Evolutionary conservation across 2,797 vertebrate genomes (phyloP).

Genomic region (Tokudaia tokunoshimensis): DNA sequence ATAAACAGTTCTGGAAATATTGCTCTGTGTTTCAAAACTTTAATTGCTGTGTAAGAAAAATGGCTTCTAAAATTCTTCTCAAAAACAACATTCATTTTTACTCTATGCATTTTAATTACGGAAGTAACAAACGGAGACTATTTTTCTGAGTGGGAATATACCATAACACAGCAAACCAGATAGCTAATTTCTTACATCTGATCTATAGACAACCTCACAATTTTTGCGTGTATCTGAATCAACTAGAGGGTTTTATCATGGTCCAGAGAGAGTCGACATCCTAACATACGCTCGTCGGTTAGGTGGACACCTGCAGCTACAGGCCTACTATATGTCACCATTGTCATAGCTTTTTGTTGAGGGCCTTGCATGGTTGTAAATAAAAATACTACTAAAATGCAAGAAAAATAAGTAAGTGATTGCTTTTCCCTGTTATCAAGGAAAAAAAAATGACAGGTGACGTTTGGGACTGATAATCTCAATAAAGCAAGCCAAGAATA

Average conservation of each 20-base stretch:
- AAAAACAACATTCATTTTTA: slow-evolving; percentile 80
- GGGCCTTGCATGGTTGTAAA: background rate
- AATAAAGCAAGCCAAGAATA: slow-evolving; percentile 23
- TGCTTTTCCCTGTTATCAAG: background rate
- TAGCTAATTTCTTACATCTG: slow-evolving; percentile 9
- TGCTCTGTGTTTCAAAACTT: slow-evolving; percentile 81
- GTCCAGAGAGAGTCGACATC: background rate
- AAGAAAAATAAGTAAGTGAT: background rate
- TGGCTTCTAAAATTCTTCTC: slow-evolving; percentile 83
- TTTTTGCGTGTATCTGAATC: slow-evolving; percentile 22
- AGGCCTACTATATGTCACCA: background rate
- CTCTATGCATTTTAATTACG: slow-evolving; percentile 76
- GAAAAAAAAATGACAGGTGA: background rate
- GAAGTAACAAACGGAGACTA: slow-evolving; percentile 74
- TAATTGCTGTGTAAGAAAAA: slow-evolving; percentile 82
- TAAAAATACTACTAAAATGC: background rate
- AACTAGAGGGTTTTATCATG: slow-evolving; percentile 1
- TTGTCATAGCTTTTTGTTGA: slow-evolving; percentile 24
- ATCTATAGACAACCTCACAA: slow-evolving; percentile 59
- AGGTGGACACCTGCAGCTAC: background rate
- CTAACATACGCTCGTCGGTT: background rate
- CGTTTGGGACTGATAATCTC: background rate
- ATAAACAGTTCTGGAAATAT: slow-evolving; percentile 80
- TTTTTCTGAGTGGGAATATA: slow-evolving; percentile 79
- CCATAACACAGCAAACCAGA: slow-evolving; percentile 75